Evolutionary conservation across 30 jellyfish, hydroid and myxozoan genomes (phyloP).

Genomic region (Turritopsis rubra): DNA sequence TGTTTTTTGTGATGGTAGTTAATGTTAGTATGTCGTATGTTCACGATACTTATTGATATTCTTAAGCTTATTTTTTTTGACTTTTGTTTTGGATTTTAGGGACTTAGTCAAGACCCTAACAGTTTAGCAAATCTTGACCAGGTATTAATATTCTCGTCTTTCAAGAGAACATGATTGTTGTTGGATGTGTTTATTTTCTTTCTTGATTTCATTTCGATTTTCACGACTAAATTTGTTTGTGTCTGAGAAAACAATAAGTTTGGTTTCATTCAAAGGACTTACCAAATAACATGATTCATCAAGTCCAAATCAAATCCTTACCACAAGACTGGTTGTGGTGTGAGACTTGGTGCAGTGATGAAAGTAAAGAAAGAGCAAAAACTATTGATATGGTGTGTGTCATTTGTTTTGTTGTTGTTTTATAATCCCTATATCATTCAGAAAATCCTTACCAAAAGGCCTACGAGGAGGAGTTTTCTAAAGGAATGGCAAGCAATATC

Average conservation of each 20-base stretch:
- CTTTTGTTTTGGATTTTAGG: constrained; percentile 37
- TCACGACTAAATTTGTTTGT: background rate
- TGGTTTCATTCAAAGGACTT: constrained; percentile 52
- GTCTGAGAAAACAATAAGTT: background rate
- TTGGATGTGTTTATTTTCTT: background rate
- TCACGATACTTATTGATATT: too few species aligned
- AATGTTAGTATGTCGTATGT: too few species aligned
- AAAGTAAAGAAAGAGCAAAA: constrained; percentile 74
- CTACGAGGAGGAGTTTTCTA: too few species aligned
- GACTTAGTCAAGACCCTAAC: constrained; percentile 96
- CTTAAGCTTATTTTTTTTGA: too few species aligned
- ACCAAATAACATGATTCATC: constrained; percentile 96
- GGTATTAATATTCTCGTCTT: constrained; percentile 31
- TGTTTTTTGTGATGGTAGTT: too few species aligned
- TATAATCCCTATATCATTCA: too few species aligned
- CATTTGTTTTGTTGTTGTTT: too few species aligned
- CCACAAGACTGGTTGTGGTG: constrained; percentile 99
- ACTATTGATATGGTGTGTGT: constrained; percentile 80
- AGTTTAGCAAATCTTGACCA: constrained; percentile 95
- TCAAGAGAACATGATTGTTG: background rate
- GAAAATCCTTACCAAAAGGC: too few species aligned
- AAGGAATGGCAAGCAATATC: too few species aligned
- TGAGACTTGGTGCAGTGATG: constrained; percentile 99
- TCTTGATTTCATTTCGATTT: background rate
- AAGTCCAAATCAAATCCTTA: constrained; percentile 81